Base-by-base conservation (phyloP, 2,797 vertebrate genomes). In the Myoxocephalus aenaeus region DNA sequence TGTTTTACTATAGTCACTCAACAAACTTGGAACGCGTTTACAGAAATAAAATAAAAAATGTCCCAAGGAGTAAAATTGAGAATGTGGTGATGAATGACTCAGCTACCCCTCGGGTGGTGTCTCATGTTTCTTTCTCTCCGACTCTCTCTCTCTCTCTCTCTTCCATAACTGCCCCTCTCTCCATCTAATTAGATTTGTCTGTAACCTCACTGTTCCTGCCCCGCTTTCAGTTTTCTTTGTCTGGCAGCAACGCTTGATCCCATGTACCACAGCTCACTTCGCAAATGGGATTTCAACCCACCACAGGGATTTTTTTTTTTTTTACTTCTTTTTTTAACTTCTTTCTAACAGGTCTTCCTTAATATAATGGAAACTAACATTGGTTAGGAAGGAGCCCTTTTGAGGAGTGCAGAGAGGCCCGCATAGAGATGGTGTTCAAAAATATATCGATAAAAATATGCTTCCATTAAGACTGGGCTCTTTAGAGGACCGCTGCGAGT, bases 171-270 rank as follows among this genome's bases (percentile, higher is more conserved):
- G 81, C 69, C 79, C 87, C 40, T 77, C 72, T 86, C 80, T 86
- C 76, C 74, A 80, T 86, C 84, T 92, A 91, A 92, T 92, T 90
- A 90, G 85, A 90, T 90, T 83, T 82, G 81, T 87, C 86, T 89
- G 82, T 87, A 93, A 90, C 89, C 89, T 90, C 83, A 76, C 81
- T 85, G 76, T 89, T 88, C 70, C 85, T 86, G 80, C 67, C 76
- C 70, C 4, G 81, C 85, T 88, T 83, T 89, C 57, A 66, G 27
- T n/a, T 73, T 85, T 75, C 83, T 89, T 90, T 91, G 88, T 91
- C 80, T 87, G 73, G 78, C 83, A 86, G 80, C 72, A 73, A 54
- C 42, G 62, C 82, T 90, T 90, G 89, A 91, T 88, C 85, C 81
- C 73, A 48, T 79, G 79, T 69, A 82, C 64, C 80, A 78, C 81